phyloP scores from a whole-genome alignment of 2,888 invertebrate genomes.

The Erebia epiphron region DNA sequence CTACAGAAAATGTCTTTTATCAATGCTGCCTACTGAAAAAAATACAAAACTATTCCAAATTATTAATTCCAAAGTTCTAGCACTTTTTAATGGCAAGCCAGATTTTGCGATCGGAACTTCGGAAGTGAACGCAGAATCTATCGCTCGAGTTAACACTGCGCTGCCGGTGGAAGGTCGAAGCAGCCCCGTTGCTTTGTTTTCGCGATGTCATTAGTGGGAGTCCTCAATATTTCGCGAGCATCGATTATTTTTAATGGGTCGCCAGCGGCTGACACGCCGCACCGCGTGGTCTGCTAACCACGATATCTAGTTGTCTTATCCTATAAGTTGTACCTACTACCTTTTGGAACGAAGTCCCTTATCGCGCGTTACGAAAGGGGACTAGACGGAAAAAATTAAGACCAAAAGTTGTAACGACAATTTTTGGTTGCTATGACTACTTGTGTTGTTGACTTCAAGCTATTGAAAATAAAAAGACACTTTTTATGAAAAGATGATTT shows the following conservation, averaged over 20 bases:
- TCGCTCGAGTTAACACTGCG: constrained; percentile 33
- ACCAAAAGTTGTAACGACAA: too few relatives aligned
- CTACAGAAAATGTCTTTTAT: neutral
- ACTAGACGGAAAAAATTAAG: too few relatives aligned
- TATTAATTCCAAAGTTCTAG: neutral
- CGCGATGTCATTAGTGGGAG: constrained; percentile 80
- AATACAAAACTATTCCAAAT: constrained; percentile 6
- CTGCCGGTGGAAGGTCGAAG: constrained; percentile 35
- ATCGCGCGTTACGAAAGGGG: too few relatives aligned
- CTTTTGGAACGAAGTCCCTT: too few relatives aligned
- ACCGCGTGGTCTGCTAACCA: constrained; percentile 48
- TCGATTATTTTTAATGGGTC: constrained; percentile 81
- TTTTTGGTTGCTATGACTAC: too few relatives aligned
- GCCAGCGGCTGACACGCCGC: constrained; percentile 66
- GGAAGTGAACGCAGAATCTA: constrained; percentile 34
- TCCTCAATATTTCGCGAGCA: constrained; percentile 78
- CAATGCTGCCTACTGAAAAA: neutral
- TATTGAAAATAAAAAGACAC: too few relatives aligned
- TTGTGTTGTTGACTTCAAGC: too few relatives aligned
- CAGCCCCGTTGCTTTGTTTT: constrained; percentile 70
- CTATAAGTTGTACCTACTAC: too few relatives aligned
- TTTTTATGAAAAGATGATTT: too few relatives aligned
- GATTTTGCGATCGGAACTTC: constrained; percentile 25
- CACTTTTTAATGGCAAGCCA: constrained; percentile 19
- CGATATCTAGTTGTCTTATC: constrained; percentile 39